These are phyloP conservation scores for Gasteruption jaculator DNA, from an alignment of 2,888 invertebrate genomes.

Conservation along the genomic window DNA sequence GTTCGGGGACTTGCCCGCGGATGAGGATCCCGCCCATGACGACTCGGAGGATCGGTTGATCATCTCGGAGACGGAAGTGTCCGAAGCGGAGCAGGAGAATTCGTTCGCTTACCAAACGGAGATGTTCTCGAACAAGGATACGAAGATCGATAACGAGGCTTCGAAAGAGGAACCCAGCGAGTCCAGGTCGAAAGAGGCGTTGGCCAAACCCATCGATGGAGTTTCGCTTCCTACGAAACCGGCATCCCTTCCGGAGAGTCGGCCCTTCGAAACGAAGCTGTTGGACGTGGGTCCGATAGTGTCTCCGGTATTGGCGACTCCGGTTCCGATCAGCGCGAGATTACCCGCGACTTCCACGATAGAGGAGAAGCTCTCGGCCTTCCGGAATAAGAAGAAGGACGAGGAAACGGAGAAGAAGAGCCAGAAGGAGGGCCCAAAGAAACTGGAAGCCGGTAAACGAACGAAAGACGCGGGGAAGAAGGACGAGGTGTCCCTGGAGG, in stretches of 20 bases:
- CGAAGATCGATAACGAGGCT: constrained; percentile 26
- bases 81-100: constrained; percentile 54
- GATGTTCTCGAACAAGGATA: constrained; percentile 52
- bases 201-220: constrained; percentile 4
- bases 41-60: constrained; percentile 59
- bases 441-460: constrained; percentile 47
- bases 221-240: constrained; percentile 1
- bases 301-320: constrained; percentile 32
- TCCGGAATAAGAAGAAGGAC: constrained; percentile 41
- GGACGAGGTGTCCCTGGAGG: constrained; percentile 31
- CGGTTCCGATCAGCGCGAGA: constrained; percentile 45
- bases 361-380: constrained; percentile 46
- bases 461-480: constrained; percentile 27
- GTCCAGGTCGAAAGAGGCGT: too few relatives aligned
- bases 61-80: constrained; percentile 62
- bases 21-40: constrained; percentile 47
- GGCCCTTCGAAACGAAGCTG: constrained; percentile 27
- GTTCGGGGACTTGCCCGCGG: constrained; percentile 50
- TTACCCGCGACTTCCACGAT: constrained; percentile 48
- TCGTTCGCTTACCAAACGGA: constrained; percentile 61
- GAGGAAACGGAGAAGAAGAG: constrained; percentile 41
- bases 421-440: constrained; percentile 57
- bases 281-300: constrained; percentile 33
- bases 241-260: constrained; percentile 23
- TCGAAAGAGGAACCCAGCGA: too few relatives aligned